Conservation (phyloP, 2,888 invertebrate species). For the Meteorus cinctellus region DNA sequence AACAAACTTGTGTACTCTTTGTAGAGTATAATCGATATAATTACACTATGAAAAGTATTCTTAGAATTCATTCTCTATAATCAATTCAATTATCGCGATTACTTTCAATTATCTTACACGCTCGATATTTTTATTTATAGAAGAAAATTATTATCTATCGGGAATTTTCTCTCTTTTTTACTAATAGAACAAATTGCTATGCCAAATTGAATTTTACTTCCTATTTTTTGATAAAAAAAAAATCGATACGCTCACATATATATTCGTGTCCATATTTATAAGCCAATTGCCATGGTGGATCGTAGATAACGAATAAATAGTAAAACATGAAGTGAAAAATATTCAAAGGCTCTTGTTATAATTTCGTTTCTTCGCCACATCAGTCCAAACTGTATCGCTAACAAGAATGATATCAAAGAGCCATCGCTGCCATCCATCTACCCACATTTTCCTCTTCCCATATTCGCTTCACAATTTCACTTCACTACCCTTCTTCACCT, state of each 20-base stretch:
- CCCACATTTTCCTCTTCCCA: constrained; percentile 49
- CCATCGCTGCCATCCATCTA: constrained; percentile 48
- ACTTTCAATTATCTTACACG: not conserved
- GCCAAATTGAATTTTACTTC: not conserved
- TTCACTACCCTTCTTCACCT: constrained; percentile 31
- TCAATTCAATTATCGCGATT: not conserved
- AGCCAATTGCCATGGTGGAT: not conserved
- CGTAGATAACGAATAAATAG: constrained; percentile 37
- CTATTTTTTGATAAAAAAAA: too few relatives aligned
- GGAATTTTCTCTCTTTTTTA: not conserved
- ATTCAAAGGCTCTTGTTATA: not conserved
- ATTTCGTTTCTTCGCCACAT: not conserved
- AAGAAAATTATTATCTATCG: not conserved
- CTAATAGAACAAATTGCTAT: not conserved
- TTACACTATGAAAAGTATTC: not conserved
- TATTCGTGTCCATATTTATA: too few relatives aligned
- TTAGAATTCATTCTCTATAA: not conserved
- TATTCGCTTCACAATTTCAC: constrained; percentile 43
- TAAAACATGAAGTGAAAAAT: constrained; percentile 31
- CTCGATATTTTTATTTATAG: not conserved
- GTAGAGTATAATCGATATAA: not conserved
- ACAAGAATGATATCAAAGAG: not conserved
- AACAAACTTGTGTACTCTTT: not conserved
- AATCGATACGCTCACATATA: too few relatives aligned
- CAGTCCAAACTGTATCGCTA: not conserved